phyloP scores from a whole-genome alignment of 2,888 invertebrate genomes.

The Scaeva pyrastri region DNA sequence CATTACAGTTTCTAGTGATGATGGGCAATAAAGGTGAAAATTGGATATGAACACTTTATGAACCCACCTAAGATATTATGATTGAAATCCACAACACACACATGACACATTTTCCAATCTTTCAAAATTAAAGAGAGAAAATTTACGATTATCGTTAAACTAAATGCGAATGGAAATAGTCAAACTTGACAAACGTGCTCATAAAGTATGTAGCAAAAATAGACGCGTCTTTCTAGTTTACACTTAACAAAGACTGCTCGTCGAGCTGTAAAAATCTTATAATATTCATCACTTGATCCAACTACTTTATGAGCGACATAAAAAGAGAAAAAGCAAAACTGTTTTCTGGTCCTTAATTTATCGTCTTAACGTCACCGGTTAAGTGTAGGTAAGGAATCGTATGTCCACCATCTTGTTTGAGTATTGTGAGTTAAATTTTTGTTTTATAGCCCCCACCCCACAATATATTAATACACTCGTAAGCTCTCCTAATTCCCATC shows the following conservation, averaged over 20 bases:
- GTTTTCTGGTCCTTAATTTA: slow-evolving; percentile 47
- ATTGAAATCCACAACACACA: slow-evolving; percentile 6
- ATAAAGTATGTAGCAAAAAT: slow-evolving; percentile 5
- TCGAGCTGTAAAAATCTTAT: slow-evolving; percentile 35
- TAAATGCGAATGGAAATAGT: slow-evolving; percentile 2
- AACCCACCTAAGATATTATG: background rate
- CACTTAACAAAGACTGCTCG: slow-evolving; percentile 19
- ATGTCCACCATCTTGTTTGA: slow-evolving; percentile 31
- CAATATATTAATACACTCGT: slow-evolving; percentile 25
- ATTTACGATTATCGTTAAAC: slow-evolving; percentile 46
- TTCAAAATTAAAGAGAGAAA: background rate
- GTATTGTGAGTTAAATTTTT: slow-evolving; percentile 31
- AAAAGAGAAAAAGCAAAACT: slow-evolving; percentile 1
- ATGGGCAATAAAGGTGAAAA: background rate
- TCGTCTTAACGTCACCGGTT: slow-evolving; percentile 41
- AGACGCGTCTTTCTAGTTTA: slow-evolving; percentile 2
- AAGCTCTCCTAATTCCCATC: slow-evolving; percentile 31
- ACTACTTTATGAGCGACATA: slow-evolving; percentile 33
- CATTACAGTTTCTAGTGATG: background rate
- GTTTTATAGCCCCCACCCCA: slow-evolving; percentile 23
- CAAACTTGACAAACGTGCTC: slow-evolving; percentile 4
- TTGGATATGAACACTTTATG: background rate
- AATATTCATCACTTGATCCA: slow-evolving; percentile 42
- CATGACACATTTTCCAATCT: background rate
- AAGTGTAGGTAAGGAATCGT: background rate